These are phyloP conservation scores for Eulacestoma nigropectus DNA, from an alignment of 2,113 vertebrate species.

Conservation along the genomic window DNA sequence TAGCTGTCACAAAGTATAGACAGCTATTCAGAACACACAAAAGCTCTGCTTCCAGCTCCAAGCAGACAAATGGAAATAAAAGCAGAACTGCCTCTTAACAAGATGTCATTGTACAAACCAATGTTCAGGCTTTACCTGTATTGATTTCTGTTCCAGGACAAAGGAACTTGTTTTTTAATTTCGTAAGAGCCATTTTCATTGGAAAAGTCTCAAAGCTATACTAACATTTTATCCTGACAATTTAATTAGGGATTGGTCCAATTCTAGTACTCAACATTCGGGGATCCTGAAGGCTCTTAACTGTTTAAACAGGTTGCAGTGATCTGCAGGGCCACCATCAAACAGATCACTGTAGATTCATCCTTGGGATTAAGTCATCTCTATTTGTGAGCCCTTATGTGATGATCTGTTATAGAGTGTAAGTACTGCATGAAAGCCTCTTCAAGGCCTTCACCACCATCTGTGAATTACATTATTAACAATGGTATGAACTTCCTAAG, in stretches of 20 bases:
- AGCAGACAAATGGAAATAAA: not conserved
- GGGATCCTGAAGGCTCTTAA: not conserved
- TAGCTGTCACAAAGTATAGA: not conserved
- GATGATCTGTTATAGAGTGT: conserved; percentile 26
- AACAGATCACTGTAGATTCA: conserved; percentile 16
- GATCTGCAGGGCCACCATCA: not conserved
- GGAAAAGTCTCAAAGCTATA: not conserved
- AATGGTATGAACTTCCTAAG: conserved; percentile 52
- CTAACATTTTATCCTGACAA: not conserved
- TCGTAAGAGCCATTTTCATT: not conserved
- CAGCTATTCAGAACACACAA: not conserved
- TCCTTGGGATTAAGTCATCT: conserved; percentile 55
- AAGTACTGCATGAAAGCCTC: conserved; percentile 58
- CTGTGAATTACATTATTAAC: conserved; percentile 60
- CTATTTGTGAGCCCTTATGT: conserved; percentile 32
- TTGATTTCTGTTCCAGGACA: not conserved
- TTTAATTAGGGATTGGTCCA: not conserved
- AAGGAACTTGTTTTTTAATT: not conserved
- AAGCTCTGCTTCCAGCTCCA: not conserved
- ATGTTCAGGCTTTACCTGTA: not conserved
- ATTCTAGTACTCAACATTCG: not conserved
- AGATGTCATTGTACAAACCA: not conserved
- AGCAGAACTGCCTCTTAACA: not conserved
- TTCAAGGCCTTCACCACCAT: conserved; percentile 50
- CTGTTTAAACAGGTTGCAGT: not conserved